A percentile compares a stretch with the other conserved stretches of the same genome.
These are phyloP conservation scores for Rhaphigaster nebulosa DNA, from an alignment of 2,888 invertebrate genomes.

Conservation along the genomic window DNA sequence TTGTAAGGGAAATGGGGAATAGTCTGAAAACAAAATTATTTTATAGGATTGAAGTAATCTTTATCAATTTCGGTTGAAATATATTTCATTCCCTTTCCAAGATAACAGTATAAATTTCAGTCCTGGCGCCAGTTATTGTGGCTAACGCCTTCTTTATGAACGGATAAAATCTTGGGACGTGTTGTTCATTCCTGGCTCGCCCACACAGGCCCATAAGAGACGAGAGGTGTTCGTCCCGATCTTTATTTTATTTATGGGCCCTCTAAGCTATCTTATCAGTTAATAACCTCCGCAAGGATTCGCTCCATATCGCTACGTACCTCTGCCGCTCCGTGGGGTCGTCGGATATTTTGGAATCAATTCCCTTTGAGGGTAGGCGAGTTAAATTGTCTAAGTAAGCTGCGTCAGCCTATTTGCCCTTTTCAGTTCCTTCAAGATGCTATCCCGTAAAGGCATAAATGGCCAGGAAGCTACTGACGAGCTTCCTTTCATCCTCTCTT, in stretches of 20 bases:
- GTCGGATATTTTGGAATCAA: background rate
- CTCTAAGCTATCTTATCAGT: background rate
- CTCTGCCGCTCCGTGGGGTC: background rate
- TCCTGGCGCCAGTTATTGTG: background rate
- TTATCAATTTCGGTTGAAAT: background rate
- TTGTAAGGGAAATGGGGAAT: too few species aligned
- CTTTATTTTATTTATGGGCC: background rate
- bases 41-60: background rate
- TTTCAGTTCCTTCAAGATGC: too few species aligned
- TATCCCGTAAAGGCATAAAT: too few species aligned
- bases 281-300: background rate
- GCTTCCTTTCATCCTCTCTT: too few species aligned
- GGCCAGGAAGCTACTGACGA: too few species aligned
- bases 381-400: background rate
- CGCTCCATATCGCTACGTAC: background rate
- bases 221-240: background rate
- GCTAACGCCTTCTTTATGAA: background rate
- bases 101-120: background rate
- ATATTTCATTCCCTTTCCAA: background rate
- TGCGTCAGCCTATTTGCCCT: background rate
- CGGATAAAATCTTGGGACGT: background rate
- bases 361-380: background rate
- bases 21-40: background rate
- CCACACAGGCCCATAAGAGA: background rate
- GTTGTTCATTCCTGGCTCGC: background rate